Base-by-base conservation (phyloP, 2,888 invertebrate genomes). In the Sisyra nigra region DNA sequence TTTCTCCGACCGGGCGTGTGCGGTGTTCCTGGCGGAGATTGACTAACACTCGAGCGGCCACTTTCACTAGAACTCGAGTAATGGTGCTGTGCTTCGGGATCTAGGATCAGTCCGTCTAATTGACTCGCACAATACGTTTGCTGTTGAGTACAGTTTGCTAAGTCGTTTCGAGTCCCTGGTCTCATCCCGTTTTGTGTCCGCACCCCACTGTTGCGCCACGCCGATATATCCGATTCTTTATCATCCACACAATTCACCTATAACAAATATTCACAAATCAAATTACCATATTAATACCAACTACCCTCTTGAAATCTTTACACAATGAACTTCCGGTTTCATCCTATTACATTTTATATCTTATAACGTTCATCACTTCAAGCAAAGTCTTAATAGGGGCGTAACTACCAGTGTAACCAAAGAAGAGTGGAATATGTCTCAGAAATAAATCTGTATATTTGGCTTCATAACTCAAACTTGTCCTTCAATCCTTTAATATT, bases 1-100 rank as follows among this genome's bases (percentile, higher is more conserved):
- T 47, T 42, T 47, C 43, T 44, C 39, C 37, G 44, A 41, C 35
- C 46, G 53, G 65, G 62, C 57, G 67, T 65, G 55, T 71, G 62
- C 57, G 75, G 65, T 24, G 74, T 76, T 50, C 73, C 75, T 7
- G 69, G 69, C 0, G 72, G 71, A 13, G 71, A 71, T 47, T 71
- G 67, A 48, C 68, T 66, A 13, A 63, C 61, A 37, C 67, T 66
- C 45, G 68, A 70, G 46, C 65, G 67, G 14, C 65, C 65, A 48
- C 69, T 68, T 41, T 60, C 59, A 42, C 67, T 66, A 47, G 68
- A 68, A 48, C 67, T 68, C 2, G 69, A 69, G 47, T 63, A 65
- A 37, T 69, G 67, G 13, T 32, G 14, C 44, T 61, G 62, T 48
- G 57, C 63, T 38, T 69, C 69, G 3, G 64, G 64, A 32, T 69